Percentiles rank a stretch among this genome's conserved stretches.
Conservation (phyloP, 1,140 invertebrate species). For the Semibalanus balanoides region DNA sequence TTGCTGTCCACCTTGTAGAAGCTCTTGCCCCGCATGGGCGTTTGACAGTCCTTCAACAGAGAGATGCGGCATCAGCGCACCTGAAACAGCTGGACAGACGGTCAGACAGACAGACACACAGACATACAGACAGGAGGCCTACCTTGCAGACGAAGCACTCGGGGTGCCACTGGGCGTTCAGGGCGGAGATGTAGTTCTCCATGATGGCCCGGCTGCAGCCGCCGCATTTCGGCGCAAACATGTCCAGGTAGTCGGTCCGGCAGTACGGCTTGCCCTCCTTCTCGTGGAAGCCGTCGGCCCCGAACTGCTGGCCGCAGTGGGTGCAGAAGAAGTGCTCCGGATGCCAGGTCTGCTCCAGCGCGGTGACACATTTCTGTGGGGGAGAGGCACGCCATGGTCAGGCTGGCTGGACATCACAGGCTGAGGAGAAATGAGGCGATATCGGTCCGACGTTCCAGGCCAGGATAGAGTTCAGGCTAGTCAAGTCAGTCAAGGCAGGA, state of each 20-base stretch:
- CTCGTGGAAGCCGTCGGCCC: slow-evolving; percentile 92
- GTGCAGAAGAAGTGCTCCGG: slow-evolving; percentile 99
- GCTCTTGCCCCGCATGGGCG: slow-evolving; percentile 75
- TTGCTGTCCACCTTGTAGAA: slow-evolving; percentile 91
- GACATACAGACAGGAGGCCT: too few relatives aligned
- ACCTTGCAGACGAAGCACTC: slow-evolving; percentile 99
- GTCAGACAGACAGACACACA: too few relatives aligned
- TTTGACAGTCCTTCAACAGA: slow-evolving; percentile 69
- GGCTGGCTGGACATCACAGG: too few relatives aligned
- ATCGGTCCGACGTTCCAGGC: too few relatives aligned
- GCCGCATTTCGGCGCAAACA: slow-evolving; percentile 98
- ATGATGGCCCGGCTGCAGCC: slow-evolving; percentile 93
- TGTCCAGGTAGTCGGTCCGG: slow-evolving; percentile 88
- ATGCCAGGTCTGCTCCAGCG: slow-evolving; percentile 96
- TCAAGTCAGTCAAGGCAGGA: too few relatives aligned
- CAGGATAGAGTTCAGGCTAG: too few relatives aligned
- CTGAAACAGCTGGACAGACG: slow-evolving; percentile 9
- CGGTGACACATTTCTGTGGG: slow-evolving; percentile 94
- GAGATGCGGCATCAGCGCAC: slow-evolving; percentile 4
- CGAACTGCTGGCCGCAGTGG: slow-evolving; percentile 91
- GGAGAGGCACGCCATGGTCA: not conserved
- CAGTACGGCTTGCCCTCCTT: slow-evolving; percentile 88
- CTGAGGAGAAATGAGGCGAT: too few relatives aligned
- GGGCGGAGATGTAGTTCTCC: slow-evolving; percentile 96
- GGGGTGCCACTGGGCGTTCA: slow-evolving; percentile 97